Conservation (phyloP, 2,797 vertebrate genomes). For the Paguma larvata region DNA sequence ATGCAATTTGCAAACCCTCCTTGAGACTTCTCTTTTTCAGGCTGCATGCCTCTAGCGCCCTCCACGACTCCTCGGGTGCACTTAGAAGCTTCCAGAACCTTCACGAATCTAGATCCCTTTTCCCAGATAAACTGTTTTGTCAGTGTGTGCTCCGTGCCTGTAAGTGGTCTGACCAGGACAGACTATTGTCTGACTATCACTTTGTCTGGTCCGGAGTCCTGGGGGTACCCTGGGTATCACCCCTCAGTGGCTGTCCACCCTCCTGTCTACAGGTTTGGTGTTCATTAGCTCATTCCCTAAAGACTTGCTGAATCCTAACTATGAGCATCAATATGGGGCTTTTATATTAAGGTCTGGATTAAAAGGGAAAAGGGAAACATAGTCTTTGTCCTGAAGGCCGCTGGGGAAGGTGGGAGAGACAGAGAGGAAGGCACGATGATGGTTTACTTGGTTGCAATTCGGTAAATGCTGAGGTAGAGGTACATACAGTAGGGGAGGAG, state of each 20-base stretch:
- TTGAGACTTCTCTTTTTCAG: no score
- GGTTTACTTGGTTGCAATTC: background rate
- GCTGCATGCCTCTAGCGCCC: no score
- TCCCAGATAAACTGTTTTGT: no score
- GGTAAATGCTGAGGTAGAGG: background rate
- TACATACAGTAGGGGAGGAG: background rate
- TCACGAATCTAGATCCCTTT: no score
- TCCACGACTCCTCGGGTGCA: no score
- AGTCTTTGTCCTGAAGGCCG: background rate
- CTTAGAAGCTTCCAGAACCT: no score
- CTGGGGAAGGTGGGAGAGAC: background rate
- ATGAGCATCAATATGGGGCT: background rate
- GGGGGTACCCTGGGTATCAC: no score
- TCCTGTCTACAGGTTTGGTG: background rate
- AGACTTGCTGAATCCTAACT: background rate
- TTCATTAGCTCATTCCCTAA: background rate
- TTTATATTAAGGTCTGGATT: background rate
- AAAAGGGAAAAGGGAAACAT: background rate
- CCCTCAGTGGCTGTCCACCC: background rate
- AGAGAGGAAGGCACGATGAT: background rate
- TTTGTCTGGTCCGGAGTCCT: background rate
- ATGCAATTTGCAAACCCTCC: no score
- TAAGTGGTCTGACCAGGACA: background rate
- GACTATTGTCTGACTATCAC: background rate
- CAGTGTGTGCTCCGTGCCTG: background rate